phyloP scores from a whole-genome alignment of 2,113 vertebrate genomes.

The Platichthys stellatus region DNA sequence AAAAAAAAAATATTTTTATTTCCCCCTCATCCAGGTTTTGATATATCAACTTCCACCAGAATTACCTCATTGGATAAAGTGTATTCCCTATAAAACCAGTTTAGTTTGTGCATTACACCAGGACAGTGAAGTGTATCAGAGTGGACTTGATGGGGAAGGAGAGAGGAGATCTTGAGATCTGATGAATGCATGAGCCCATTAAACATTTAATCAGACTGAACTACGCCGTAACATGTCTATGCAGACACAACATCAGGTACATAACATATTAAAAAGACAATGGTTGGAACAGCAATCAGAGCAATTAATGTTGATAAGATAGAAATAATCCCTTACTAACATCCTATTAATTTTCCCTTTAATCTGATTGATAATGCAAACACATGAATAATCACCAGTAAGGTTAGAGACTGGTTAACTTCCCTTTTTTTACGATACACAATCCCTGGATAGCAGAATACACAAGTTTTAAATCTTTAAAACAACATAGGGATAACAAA shows the following conservation, averaged over 20 bases:
- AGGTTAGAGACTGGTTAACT: neutral
- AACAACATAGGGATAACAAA: neutral
- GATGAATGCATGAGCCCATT: too few relatives aligned
- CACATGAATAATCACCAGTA: neutral
- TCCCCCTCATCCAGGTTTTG: neutral
- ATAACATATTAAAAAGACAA: neutral
- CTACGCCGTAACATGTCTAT: neutral
- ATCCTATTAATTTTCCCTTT: conserved; percentile 16
- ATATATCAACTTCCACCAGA: too few relatives aligned
- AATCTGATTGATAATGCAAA: conserved; percentile 14
- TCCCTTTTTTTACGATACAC: conserved; percentile 14
- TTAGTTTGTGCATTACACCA: too few relatives aligned
- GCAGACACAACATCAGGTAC: neutral
- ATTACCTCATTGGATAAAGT: too few relatives aligned
- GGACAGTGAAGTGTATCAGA: too few relatives aligned
- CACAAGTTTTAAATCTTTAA: conserved; percentile 9
- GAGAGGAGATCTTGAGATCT: too few relatives aligned
- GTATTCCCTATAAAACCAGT: too few relatives aligned
- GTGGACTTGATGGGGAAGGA: neutral
- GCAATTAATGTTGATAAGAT: conserved; percentile 21
- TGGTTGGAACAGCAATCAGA: conserved; percentile 12
- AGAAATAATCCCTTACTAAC: conserved; percentile 10
- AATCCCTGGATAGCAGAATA: neutral
- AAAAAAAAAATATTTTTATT: neutral
- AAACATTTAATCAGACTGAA: neutral